phyloP scores from a whole-genome alignment of 2,113 vertebrate species.

The Naja naja region DNA sequence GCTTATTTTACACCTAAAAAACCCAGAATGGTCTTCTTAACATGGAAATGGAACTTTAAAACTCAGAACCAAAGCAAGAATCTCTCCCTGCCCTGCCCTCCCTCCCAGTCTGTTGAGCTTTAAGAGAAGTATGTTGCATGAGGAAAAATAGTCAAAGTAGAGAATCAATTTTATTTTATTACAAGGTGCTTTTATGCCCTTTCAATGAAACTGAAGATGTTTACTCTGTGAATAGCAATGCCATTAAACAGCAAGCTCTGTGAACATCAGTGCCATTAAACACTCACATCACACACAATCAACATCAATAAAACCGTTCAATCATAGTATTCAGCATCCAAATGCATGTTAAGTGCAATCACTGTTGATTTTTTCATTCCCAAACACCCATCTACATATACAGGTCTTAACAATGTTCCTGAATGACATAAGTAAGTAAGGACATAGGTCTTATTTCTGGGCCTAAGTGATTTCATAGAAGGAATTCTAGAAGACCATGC shows the following conservation, averaged over 20 bases:
- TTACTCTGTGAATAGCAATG: neutral
- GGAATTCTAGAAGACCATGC: neutral
- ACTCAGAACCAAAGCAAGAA: neutral
- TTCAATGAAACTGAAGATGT: neutral
- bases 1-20: constrained; percentile 15
- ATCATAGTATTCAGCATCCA: neutral
- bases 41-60: neutral
- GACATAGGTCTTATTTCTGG: neutral
- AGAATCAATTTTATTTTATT: neutral
- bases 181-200: neutral
- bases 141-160: neutral
- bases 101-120: neutral
- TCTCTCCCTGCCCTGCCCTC: too few relatives aligned
- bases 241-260: neutral
- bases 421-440: neutral
- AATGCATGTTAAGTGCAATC: neutral
- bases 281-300: neutral
- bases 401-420: neutral
- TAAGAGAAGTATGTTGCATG: neutral
- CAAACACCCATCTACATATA: neutral
- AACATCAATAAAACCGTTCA: neutral
- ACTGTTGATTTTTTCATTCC: neutral
- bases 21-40: neutral
- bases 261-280: neutral
- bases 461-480: neutral